Conservation (phyloP, 2,797 vertebrate genomes). For the Lutjanus campechanus region DNA sequence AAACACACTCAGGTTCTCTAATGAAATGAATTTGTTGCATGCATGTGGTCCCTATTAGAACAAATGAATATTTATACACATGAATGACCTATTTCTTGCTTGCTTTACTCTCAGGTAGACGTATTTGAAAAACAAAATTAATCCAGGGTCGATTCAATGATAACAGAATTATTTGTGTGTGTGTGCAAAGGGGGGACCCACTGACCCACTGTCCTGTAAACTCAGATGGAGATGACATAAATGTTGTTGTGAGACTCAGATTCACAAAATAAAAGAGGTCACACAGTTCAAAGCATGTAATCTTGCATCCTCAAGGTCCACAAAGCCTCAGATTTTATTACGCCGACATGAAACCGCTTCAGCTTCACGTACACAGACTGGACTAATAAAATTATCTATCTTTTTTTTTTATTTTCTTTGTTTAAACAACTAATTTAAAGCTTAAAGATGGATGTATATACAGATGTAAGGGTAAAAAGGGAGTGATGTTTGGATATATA, state of each 20-base stretch:
- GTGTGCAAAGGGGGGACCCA: conserved; percentile 9
- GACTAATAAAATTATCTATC: neutral
- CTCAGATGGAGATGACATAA: conserved; percentile 45
- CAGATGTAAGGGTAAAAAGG: too few relatives aligned
- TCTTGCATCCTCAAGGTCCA: neutral
- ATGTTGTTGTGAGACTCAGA: conserved; percentile 35
- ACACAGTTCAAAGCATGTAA: neutral
- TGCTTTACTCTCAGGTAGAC: neutral
- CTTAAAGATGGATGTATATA: too few relatives aligned
- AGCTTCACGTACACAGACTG: neutral
- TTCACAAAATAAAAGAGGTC: conserved; percentile 38
- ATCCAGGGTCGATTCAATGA: neutral
- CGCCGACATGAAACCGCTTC: neutral
- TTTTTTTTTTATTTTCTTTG: too few relatives aligned
- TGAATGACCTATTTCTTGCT: neutral
- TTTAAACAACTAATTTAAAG: too few relatives aligned
- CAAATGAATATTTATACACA: neutral
- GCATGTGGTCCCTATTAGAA: neutral
- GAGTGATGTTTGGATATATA: too few relatives aligned
- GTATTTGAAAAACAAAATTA: neutral
- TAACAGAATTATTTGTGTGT: neutral
- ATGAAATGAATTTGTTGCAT: neutral
- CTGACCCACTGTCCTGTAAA: conserved; percentile 49
- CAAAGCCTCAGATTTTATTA: neutral
- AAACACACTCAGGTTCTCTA: neutral